Evolutionary conservation across 2,113 vertebrate species (phyloP), one percentile per base, ranked within the genome.

Genomic region (Nothobranchius furzeri): DNA sequence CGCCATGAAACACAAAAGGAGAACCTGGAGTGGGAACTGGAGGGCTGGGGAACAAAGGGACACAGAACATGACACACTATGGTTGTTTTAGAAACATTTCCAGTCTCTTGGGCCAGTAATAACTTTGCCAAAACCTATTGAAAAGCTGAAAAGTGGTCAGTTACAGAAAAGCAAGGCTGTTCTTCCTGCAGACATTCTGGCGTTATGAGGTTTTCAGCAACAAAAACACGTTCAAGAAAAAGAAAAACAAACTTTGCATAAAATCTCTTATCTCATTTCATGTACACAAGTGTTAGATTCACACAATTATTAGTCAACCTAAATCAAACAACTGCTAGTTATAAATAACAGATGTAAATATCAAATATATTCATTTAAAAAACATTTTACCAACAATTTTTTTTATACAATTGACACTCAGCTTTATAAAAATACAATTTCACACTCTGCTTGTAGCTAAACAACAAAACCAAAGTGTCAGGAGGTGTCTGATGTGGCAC

Each of bases 81-180:
- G 20, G 20, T 20, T 20, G 66, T 37, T 65, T 30, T 48, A 36
- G 52, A 78, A 49, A 6, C 1, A 13, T 51, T 45, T 58, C 60
- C 13, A 40, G 20, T 36, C 17, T 59, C 55, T 56, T 47, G 7
- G 2, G n/a, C 46, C 65, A 47, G 52, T 66, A 76, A 50, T 37
- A 56, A n/a, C 17, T 11, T 42, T 76, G 66, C 11, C 12, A 70
- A 70, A 70, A 68, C 20, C 51, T 15, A 60, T 5, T 52, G 58
- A 50, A 55, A 9, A 79, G 60, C 69, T 52, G 49, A 55, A 36
- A 37, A 58, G 50, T 45, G 64, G 64, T 72, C 55, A 69, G 70
- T 55, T 24, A 46, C 11, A 45, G 30, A 17, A 72, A 74, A 73
- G 46, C 17, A 47, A 58, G 52, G 24, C 40, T 52, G 17, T 45